phyloP scores from a whole-genome alignment of 1,140 invertebrate genomes.

The Zaprionus camerounensis region DNA sequence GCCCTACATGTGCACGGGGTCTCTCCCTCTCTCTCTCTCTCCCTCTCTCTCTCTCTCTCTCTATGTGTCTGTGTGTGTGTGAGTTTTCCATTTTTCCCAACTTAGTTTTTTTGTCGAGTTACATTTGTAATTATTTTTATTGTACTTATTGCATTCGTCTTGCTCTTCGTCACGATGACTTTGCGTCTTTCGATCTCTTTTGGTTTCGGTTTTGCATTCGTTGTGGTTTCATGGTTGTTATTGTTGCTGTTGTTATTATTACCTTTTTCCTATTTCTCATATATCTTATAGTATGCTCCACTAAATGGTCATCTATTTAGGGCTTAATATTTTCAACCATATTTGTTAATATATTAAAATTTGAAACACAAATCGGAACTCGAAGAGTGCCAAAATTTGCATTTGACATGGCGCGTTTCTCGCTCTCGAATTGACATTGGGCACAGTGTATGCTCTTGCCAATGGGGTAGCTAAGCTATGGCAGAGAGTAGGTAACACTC shows the following conservation, averaged over 20 bases:
- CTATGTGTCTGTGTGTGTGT: background rate
- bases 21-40: too few species aligned
- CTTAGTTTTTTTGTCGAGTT: slow-evolving; percentile 52
- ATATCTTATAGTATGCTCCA: background rate
- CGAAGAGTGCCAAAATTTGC: slow-evolving; percentile 19
- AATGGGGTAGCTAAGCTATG: background rate
- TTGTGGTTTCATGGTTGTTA: background rate
- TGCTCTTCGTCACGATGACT: slow-evolving; percentile 52
- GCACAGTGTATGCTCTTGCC: background rate
- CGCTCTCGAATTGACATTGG: slow-evolving; percentile 18
- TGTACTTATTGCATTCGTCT: slow-evolving; percentile 42
- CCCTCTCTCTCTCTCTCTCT: background rate
- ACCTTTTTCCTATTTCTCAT: slow-evolving; percentile 1
- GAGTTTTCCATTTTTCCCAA: slow-evolving; percentile 47
- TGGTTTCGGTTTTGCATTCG: slow-evolving; percentile 18
- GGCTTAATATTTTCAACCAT: slow-evolving; percentile 4
- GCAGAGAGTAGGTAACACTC: background rate
- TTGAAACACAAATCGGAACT: slow-evolving; percentile 21
- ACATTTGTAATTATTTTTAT: slow-evolving; percentile 62
- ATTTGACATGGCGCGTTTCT: slow-evolving; percentile 30
- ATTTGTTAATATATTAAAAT: slow-evolving; percentile 20
- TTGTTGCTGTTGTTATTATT: background rate
- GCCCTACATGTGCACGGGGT: slow-evolving; percentile 2
- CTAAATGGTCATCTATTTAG: background rate
- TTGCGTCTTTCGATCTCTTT: slow-evolving; percentile 12